A percentile compares a stretch with the other conserved stretches of the same genome.
These are phyloP conservation scores for Oenanthe oenanthe DNA, from an alignment of 2,113 vertebrate genomes.

Conservation along the genomic window DNA sequence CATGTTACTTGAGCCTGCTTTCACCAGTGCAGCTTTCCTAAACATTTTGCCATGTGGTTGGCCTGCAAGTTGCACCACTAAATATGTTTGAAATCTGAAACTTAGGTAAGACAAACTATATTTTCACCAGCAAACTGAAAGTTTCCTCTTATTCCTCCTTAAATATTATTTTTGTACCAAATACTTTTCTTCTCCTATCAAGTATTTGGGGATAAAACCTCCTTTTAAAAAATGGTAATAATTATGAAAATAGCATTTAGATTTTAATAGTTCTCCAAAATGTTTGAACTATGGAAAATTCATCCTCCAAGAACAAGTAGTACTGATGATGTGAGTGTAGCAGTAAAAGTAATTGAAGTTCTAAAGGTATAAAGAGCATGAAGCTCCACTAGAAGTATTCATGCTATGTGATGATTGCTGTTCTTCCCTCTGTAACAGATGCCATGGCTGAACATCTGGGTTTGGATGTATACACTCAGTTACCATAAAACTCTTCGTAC, in stretches of 20 bases:
- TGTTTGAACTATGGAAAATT: background rate
- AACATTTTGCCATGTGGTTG: background rate
- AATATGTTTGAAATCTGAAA: background rate
- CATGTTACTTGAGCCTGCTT: accelerated
- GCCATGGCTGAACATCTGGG: background rate
- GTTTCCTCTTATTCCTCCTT: background rate
- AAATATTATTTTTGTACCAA: background rate
- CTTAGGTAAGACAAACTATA: background rate
- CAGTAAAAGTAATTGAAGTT: background rate
- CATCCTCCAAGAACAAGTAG: background rate
- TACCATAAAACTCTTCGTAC: background rate
- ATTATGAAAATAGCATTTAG: background rate
- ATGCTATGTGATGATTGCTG: background rate
- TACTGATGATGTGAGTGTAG: background rate
- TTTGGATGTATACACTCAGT: background rate
- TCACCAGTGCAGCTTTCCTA: background rate
- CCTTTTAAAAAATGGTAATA: background rate
- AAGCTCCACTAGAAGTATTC: background rate
- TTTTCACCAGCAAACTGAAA: background rate
- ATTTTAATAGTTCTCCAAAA: background rate
- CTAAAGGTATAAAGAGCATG: background rate
- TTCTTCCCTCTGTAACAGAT: background rate
- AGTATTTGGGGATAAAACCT: background rate
- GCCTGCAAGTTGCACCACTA: background rate
- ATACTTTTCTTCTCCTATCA: background rate